Base-by-base conservation (phyloP, 1,140 invertebrate species). In the Cylas formicarius region DNA sequence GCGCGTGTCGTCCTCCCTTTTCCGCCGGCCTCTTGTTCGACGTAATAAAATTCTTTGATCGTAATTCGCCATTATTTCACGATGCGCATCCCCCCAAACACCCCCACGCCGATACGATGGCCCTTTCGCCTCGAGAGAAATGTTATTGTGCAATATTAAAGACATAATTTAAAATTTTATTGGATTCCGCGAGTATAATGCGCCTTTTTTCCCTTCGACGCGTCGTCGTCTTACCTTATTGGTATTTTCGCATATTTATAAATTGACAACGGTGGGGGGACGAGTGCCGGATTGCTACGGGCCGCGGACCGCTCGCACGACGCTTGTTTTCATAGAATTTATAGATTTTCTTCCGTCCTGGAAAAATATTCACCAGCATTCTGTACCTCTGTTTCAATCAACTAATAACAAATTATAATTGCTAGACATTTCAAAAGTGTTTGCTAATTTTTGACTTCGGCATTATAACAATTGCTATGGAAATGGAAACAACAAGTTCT, bases 141-240 rank as follows among this genome's bases (percentile, higher is more conserved):
- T 48, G 45, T 48, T 48, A 48, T 48, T 48, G 45, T 48, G 45
- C 23, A 48, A 48, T 48, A 48, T 48, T 48, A 48, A 48, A 48
- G 45, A 36, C 38, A 48, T 48, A 48, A 48, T 48, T 48, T 48
- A 48, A 48, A 48, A 48, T 48, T 48, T 48, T 48, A 48, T 48
- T 48, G 45, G 42, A 48, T 48, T 48, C 45, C 45, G 44, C 31
- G 37, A 34, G n/a, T 32, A 39, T 48, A 48, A 48, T 48, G 45
- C 31, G 45, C 45, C 36, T 48, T 48, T 39, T 39, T 48, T 41
- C 45, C 45, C 31, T 48, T 46, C 44, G 29, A 32, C 11, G 18
- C 22, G 18, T 20, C 36, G 18, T 20, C 36, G 44, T 19, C 37
- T 40, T 40, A 47, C 44, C 44, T 47, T 47, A 47, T 47, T 47